These are phyloP conservation scores for Lipophrys pholis DNA, from an alignment of 2,113 vertebrate genomes.

Conservation along the genomic window DNA sequence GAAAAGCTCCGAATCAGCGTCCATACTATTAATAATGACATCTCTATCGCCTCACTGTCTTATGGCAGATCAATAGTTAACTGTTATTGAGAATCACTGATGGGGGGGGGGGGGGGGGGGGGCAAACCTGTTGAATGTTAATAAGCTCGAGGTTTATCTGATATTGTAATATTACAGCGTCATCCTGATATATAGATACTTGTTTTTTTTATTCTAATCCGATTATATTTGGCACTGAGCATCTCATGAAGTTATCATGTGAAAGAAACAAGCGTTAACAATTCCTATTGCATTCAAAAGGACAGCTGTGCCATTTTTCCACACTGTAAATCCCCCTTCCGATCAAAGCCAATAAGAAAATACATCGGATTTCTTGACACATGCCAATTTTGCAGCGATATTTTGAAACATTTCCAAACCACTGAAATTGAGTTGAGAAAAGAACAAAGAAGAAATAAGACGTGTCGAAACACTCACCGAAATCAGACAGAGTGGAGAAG, in stretches of 20 bases:
- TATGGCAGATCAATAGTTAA: constrained; percentile 13
- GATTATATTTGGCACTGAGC: no score
- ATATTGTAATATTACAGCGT: background rate
- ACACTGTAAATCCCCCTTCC: background rate
- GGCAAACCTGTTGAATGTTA: constrained; percentile 69
- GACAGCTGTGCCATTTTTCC: background rate
- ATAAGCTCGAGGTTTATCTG: constrained; percentile 9
- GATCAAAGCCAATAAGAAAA: background rate
- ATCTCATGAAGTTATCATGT: background rate
- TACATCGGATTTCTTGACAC: background rate
- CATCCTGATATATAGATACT: no score
- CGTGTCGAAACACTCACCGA: constrained; percentile 51
- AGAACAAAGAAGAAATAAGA: background rate
- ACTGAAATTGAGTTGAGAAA: no score
- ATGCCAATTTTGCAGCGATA: background rate
- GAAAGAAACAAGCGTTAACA: background rate
- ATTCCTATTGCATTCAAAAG: background rate
- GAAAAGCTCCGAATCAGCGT: no score
- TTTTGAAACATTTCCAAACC: background rate
- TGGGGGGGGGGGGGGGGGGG: background rate
- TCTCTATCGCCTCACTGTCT: background rate
- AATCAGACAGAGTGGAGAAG: constrained; percentile 20
- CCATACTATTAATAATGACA: no score
- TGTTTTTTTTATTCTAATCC: no score
- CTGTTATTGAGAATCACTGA: background rate